Evolutionary conservation across 2,113 vertebrate genomes (phyloP).

Genomic region (Peromyscus californicus): DNA sequence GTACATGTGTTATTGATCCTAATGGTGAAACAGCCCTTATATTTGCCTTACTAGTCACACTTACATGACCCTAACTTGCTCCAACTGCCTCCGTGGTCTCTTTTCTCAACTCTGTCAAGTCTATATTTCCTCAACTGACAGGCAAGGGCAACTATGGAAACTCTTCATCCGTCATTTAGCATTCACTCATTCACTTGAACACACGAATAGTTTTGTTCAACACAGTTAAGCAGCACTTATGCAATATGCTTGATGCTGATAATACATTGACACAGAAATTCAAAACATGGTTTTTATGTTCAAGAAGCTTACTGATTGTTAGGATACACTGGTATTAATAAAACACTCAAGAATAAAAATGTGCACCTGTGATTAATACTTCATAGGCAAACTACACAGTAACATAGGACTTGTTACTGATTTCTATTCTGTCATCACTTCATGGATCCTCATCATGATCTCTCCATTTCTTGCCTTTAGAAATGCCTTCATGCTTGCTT

Average conservation of each 20-base stretch:
- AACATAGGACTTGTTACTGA: not conserved
- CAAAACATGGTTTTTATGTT: not conserved
- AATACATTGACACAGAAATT: not conserved
- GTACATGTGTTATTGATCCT: slow-evolving; percentile 44
- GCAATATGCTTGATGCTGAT: not conserved
- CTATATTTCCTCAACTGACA: slow-evolving; percentile 5
- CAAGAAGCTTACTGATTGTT: not conserved
- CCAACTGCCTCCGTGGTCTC: not conserved
- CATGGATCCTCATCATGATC: not conserved
- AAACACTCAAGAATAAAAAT: not conserved
- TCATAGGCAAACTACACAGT: not conserved
- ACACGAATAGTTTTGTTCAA: not conserved
- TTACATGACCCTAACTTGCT: not conserved
- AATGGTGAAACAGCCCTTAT: slow-evolving; percentile 49
- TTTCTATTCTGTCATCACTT: not conserved
- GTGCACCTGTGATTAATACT: not conserved
- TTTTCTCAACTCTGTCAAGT: not conserved
- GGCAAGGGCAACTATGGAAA: not conserved
- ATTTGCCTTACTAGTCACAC: slow-evolving; percentile 37
- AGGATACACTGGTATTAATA: not conserved
- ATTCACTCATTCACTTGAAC: not conserved
- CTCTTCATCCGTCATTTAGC: not conserved
- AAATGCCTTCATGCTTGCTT: not conserved
- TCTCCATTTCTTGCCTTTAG: not conserved
- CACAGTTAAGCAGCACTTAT: slow-evolving; percentile 17